Base-by-base conservation (phyloP, 2,797 vertebrate genomes). In the Otolemur crassicaudatus region DNA sequence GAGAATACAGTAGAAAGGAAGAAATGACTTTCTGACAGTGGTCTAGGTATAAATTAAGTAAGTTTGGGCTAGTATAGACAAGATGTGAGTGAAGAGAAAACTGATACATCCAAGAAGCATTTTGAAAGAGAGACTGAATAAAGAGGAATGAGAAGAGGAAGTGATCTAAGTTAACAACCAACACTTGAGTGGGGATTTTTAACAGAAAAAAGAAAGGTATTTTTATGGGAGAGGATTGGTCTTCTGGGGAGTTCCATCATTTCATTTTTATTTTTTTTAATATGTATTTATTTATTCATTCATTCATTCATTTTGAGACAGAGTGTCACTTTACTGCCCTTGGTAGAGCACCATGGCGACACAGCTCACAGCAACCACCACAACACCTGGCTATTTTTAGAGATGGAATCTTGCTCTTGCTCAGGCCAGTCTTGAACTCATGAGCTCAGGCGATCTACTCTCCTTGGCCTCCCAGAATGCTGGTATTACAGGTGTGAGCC, bases 111-210 rank as follows among this genome's bases (percentile, higher is more conserved):
- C 88, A 29, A 49, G 40, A 77, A 11, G 25, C 25, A 60, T 88
- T 95, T 85, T 94, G 27, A 82, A 90, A 73, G n/a, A 84, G 56
- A 67, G 4, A 70, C 25, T n/a, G 31, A 87, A 77, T 53, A 76
- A 87, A 40, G 34, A 91, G 27, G n/a, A 67, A 65, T 77, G 17
- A 70, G 37, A 93, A 79, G 10, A 85, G 31, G 46, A 92, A 94
- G 43, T 5, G 31, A 83, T 73, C 84, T 37, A 72, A 93, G 11
- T 76, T 88, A 43, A 2, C 22, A 29, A 13, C 69, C 6, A 67
- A 49, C 7, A 19, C 31, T 72, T 53, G 29, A 72, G 27, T 58
- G 31, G 23, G 65, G 80, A 84, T 53, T 88, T 92, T 82, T 49
- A 46, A 85, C 80, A 29, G 34, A 84, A 91, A 60, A 31, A 14